Percentiles rank a stretch among this genome's conserved stretches.
These are phyloP conservation scores for Egretta garzetta DNA, from an alignment of 2,113 vertebrate species.

Conservation along the genomic window DNA sequence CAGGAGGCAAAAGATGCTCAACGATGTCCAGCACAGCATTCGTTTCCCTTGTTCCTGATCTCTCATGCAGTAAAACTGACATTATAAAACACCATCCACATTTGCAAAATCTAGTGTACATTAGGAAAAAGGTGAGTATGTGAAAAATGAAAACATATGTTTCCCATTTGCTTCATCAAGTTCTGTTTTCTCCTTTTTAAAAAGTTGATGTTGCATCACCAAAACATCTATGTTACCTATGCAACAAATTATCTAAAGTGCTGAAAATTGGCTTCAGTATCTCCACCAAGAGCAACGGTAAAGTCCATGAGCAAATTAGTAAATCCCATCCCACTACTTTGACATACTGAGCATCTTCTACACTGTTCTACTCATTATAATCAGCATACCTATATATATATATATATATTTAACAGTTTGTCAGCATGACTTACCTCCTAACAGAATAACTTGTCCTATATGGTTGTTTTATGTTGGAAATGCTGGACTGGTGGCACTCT, in stretches of 20 bases:
- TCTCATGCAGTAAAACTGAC: background rate
- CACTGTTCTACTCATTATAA: background rate
- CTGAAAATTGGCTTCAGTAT: background rate
- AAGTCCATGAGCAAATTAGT: background rate
- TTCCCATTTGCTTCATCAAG: background rate
- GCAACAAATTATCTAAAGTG: background rate
- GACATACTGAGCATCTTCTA: background rate
- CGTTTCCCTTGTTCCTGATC: background rate
- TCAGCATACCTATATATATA: background rate
- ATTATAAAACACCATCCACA: background rate
- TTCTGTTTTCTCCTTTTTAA: background rate
- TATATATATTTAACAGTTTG: background rate
- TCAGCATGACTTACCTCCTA: background rate
- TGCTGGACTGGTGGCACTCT: background rate
- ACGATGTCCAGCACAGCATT: background rate
- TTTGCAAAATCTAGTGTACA: background rate
- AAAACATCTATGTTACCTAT: background rate
- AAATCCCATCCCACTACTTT: background rate
- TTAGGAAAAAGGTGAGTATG: background rate
- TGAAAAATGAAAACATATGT: background rate
- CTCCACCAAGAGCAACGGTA: background rate
- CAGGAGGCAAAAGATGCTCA: background rate
- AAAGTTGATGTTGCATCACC: background rate
- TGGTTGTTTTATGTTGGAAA: background rate
- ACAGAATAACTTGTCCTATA: background rate